These are phyloP conservation scores for Pyrgus malvae DNA, from an alignment of 2,888 invertebrate genomes.

Conservation along the genomic window DNA sequence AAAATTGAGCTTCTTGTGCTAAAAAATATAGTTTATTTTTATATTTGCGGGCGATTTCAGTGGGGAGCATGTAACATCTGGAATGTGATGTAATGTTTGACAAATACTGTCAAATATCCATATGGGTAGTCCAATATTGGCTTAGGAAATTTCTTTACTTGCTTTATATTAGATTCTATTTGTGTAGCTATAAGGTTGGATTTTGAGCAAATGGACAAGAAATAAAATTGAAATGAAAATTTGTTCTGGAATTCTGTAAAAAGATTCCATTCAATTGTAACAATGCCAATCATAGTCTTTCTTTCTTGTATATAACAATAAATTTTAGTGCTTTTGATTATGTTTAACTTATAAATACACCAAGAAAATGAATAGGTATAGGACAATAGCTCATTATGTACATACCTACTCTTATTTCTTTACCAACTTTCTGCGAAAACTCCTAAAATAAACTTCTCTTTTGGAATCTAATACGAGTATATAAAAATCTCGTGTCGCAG, in stretches of 20 bases:
- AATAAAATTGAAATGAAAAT: background rate
- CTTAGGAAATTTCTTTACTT: background rate
- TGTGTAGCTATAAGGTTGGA: background rate
- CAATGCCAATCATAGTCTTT: too few species aligned
- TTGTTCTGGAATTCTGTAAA: background rate
- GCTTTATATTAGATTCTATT: constrained; percentile 24
- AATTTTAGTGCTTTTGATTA: too few species aligned
- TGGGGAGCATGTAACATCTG: constrained; percentile 47
- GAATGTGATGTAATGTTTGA: constrained; percentile 62
- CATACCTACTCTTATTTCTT: too few species aligned
- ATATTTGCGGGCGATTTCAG: background rate
- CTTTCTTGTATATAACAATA: too few species aligned
- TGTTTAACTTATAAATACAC: too few species aligned
- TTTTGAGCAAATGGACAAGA: background rate
- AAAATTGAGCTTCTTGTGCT: background rate
- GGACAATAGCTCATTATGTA: too few species aligned
- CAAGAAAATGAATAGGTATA: too few species aligned
- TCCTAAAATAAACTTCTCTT: too few species aligned
- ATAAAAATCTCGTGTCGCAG: too few species aligned
- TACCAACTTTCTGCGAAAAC: too few species aligned
- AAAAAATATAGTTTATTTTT: background rate
- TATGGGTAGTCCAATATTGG: constrained; percentile 36
- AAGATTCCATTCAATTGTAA: too few species aligned
- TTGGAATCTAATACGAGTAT: too few species aligned
- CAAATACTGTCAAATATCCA: constrained; percentile 51